Evolutionary conservation across 1,140 invertebrate species (phyloP), one percentile per base, ranked within the genome.

Genomic region (Drosophila nikananu): DNA sequence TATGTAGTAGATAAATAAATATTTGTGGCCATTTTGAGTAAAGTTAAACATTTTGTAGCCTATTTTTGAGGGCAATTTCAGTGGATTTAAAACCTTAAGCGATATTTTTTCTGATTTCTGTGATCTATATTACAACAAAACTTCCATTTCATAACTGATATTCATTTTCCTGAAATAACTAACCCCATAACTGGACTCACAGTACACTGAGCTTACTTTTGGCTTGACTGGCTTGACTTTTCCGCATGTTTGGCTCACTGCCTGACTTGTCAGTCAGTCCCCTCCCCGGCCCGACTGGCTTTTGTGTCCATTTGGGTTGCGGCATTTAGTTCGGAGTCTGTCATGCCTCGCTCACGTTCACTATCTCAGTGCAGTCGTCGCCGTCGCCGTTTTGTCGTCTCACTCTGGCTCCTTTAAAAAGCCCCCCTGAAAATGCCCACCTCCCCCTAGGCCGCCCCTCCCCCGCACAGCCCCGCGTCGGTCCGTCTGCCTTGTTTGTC

Each of bases 401-500:
- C 57, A 55, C 42, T 62, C 68, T 46, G 59, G 52, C 52, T 60
- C 23, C 48, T 37, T 55, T 37, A 35, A 25, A 51, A 39, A 48
- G 5, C 25, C 35, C 13, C 44, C 25, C 8, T 10, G 51, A 15
- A 35, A 52, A 52, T 21, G 32, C 19, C 55, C 7, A 27, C 37
- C 39, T 23, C 39, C 6, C 51, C 19, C 27, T 41, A 10, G 17
- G 10, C 10, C n/a, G 13, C 32, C 15, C 32, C 15, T 46, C 2
- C 19, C 19, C 35, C 37, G 1, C 59, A 62, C 15, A 17, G 41
- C 57, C 61, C 35, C 73, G 67, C 68, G 64, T 44, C 65, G 32
- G 75, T 81, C 87, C 71, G 84, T 89, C 81, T 90, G 84, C 49
- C 86, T 90, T 90, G 86, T 90, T 90, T 90, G 86, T 90, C 86